phyloP scores from a whole-genome alignment of 2,888 invertebrate species.

The Doris montereyensis region DNA sequence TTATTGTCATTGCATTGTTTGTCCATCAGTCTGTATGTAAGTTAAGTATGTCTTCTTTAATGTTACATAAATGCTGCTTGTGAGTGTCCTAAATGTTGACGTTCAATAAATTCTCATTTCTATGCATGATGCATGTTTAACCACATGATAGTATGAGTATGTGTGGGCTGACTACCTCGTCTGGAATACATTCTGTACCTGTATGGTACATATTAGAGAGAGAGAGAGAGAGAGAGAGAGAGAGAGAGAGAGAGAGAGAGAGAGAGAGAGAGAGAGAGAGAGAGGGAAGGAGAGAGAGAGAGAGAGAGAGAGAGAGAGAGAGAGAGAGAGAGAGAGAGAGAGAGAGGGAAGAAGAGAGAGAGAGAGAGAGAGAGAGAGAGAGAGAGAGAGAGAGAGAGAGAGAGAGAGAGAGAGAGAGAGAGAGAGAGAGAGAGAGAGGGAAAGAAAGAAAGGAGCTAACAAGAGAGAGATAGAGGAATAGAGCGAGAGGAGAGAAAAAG shows the following conservation, averaged over 20 bases:
- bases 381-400: conserved; percentile 1
- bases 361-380: neutral
- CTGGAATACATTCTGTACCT: too few species aligned
- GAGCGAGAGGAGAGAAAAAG: conserved; percentile 24
- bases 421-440: neutral
- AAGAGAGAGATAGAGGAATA: neutral
- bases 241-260: conserved; percentile 22
- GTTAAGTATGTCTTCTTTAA: too few species aligned
- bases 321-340: neutral
- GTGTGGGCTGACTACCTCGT: too few species aligned
- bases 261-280: conserved; percentile 28
- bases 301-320: neutral
- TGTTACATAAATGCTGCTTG: too few species aligned
- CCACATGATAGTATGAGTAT: too few species aligned
- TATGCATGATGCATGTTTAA: too few species aligned
- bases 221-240: conserved; percentile 10
- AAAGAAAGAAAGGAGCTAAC: neutral
- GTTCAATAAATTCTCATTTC: too few species aligned
- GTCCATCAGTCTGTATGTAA: too few species aligned
- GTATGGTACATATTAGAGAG: too few species aligned
- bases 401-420: neutral
- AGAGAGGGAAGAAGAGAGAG: neutral
- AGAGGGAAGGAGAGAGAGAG: neutral
- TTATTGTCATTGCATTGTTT: too few species aligned
- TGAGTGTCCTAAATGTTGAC: too few species aligned